Percentiles rank a stretch among this genome's conserved stretches.
Conservation (phyloP, 2,113 vertebrate species). For the Hippolais icterina region DNA sequence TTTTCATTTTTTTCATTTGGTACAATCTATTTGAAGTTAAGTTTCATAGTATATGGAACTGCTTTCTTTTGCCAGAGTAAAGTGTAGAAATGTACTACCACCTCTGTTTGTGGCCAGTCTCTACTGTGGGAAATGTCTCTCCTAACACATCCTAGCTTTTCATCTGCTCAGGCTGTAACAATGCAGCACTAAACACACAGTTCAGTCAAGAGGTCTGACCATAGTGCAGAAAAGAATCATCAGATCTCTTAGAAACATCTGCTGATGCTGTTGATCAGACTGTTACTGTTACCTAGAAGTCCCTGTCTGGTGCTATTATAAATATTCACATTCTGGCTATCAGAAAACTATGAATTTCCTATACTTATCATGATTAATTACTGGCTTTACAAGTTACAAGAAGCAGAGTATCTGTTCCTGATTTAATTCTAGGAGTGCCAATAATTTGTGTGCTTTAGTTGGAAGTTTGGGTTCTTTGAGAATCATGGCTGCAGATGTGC, state of each 20-base stretch:
- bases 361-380: neutral
- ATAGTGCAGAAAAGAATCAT: neutral
- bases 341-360: neutral
- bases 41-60: neutral
- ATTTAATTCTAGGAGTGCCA: neutral
- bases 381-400: neutral
- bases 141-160: neutral
- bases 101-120: neutral
- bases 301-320: neutral
- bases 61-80: neutral
- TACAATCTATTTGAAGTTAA: neutral
- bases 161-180: neutral
- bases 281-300: neutral
- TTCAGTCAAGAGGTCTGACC: neutral
- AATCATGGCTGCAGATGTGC: neutral
- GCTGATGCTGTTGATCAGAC: neutral
- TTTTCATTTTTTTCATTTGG: neutral
- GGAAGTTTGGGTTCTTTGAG: neutral
- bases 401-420: neutral
- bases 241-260: neutral
- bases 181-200: fast-evolving
- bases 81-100: neutral
- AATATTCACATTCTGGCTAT: neutral
- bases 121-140: neutral
- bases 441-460: neutral